Evolutionary conservation across 2,888 invertebrate genomes (phyloP).

Genomic region (Trimorus sp.): DNA sequence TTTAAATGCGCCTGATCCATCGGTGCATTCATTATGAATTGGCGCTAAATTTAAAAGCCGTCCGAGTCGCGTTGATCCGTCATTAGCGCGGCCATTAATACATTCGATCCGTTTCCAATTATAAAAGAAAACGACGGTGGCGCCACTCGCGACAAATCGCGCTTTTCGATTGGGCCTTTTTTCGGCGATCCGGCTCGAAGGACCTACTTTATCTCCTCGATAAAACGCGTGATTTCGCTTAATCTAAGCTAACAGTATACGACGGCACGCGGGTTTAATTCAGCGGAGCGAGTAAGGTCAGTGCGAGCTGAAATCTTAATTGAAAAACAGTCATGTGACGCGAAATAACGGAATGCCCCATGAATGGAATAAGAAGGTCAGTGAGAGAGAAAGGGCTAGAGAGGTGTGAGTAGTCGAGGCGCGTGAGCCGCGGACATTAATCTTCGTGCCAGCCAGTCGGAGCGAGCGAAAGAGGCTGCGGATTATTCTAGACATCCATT

Average conservation of each 20-base stretch:
- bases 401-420: conserved; percentile 52
- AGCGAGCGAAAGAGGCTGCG: conserved; percentile 34
- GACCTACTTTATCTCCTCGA: not conserved
- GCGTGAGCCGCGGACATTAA: conserved; percentile 59
- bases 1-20: conserved; percentile 10
- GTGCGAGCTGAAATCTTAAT: conserved; percentile 60
- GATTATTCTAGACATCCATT: conserved; percentile 49
- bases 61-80: no score
- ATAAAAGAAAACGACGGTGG: no score
- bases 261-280: conserved; percentile 44
- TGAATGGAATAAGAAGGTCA: conserved; percentile 62
- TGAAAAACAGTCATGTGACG: conserved; percentile 58
- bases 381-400: conserved; percentile 58
- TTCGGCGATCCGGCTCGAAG: no score
- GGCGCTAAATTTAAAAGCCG: not conserved
- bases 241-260: conserved; percentile 44
- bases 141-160: no score
- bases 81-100: not conserved
- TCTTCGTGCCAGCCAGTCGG: conserved; percentile 53
- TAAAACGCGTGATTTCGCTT: conserved; percentile 39
- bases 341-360: conserved; percentile 63
- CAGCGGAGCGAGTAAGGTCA: conserved; percentile 59
- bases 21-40: not conserved
- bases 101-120: no score
- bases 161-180: no score